Base-by-base conservation (phyloP, 2,888 invertebrate species). In the Drosophila niveifrons region DNA sequence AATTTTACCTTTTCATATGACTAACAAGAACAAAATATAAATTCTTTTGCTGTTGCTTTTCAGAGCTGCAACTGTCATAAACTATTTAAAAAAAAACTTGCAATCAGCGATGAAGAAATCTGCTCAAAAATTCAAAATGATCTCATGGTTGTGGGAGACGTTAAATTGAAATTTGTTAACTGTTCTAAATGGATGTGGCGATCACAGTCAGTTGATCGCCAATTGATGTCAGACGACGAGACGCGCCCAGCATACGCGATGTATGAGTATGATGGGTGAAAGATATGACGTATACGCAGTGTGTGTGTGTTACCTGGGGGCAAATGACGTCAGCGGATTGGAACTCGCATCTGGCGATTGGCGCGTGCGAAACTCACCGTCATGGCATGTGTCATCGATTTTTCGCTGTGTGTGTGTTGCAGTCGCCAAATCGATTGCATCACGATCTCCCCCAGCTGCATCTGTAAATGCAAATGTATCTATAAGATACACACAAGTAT, bases 311-410 rank as follows among this genome's bases (percentile, higher is more conserved):
- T 64, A 74, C 69, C 74, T 64, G 59, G 1, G 34, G 1, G 34
- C 15, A 52, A 3, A 72, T 83, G 87, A 86, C 82, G 82, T 83
- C 82, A 83, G 66, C 51, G 58, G 36, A 34, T 64, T 55, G 64
- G 56, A 75, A 58, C 43, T 70, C 11, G 72, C 68, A 66, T 44
- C 61, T 55, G 63, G 74, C 68, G 56, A 44, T 56, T 56, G 64
- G 46, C 62, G 57, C 51, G 65, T 66, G 71, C 57, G 51, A 64
- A 41, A 59, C 57, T 70, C 67, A 66, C 13, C 72, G 66, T 75
- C 71, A 62, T 57, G 41, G 79, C 18, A 73, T 82, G 84, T 84
- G 87, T 83, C 82, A 83, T 87, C 82, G 82, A 74, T 72, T 66
- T 55, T 55, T 41, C 31, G 46, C 8, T 39, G 50, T 61, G 48